A percentile compares a stretch with the other conserved stretches of the same genome.
Conservation (phyloP, 2,113 vertebrate genomes). For the Delphinapterus leucas region DNA sequence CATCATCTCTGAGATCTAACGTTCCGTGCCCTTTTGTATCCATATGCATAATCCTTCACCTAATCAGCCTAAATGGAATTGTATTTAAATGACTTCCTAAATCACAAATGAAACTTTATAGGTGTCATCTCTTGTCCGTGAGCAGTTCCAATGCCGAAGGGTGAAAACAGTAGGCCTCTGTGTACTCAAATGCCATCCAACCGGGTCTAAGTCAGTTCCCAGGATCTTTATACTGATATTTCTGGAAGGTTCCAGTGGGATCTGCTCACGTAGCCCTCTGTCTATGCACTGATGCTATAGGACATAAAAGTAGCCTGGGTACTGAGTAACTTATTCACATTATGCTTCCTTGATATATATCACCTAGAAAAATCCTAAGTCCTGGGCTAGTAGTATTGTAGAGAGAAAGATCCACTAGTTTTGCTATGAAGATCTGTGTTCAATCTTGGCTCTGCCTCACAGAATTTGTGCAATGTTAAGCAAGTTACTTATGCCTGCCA, state of each 20-base stretch:
- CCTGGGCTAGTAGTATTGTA: not conserved
- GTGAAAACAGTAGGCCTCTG: not conserved
- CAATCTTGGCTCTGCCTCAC: not conserved
- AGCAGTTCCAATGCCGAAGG: not conserved
- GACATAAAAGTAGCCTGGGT: not conserved
- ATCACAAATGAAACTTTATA: not conserved
- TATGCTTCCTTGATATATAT: not conserved
- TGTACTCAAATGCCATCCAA: not conserved
- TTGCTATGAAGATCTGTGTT: not conserved
- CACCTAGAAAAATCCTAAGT: not conserved
- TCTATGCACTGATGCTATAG: not conserved
- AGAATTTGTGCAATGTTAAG: not conserved
- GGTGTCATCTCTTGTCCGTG: not conserved
- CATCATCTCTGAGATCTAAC: conserved; percentile 30
- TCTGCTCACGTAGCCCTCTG: not conserved
- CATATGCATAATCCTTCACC: not conserved
- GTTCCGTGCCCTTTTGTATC: not conserved
- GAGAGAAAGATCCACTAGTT: not conserved
- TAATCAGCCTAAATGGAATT: conserved; percentile 19
- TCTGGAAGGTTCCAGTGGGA: not conserved
- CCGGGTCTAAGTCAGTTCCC: not conserved
- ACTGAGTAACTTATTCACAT: not conserved
- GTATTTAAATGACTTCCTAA: conserved; percentile 30
- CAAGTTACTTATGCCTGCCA: not conserved
- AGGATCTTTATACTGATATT: not conserved